Conservation (phyloP, 2,888 invertebrate genomes). For the Chouioia cunea region DNA sequence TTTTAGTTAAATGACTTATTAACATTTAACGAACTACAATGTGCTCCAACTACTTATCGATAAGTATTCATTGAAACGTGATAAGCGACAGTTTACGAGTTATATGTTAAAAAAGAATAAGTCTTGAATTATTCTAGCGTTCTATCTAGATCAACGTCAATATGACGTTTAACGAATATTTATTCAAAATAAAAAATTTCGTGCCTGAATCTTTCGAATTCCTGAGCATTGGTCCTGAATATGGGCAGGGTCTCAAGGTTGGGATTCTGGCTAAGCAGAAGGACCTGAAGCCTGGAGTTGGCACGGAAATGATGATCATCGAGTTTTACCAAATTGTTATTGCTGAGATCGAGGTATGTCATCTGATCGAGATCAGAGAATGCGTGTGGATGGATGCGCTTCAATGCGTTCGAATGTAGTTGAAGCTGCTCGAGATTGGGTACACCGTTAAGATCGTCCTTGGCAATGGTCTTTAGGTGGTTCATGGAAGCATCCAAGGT, state of each 20-base stretch:
- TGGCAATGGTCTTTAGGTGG: constrained; percentile 76
- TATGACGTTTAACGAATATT: too few relatives aligned
- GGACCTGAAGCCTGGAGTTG: constrained; percentile 78
- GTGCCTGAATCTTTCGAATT: constrained; percentile 61
- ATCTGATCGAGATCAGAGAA: constrained; percentile 77
- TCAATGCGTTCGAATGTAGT: constrained; percentile 78
- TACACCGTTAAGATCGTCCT: constrained; percentile 76
- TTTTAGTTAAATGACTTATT: too few relatives aligned
- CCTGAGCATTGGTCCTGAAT: constrained; percentile 73
- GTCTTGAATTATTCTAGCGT: too few relatives aligned
- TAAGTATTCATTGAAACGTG: too few relatives aligned
- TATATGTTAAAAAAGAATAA: too few relatives aligned
- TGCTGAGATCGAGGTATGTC: constrained; percentile 80
- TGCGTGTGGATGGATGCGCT: constrained; percentile 77
- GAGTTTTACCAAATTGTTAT: constrained; percentile 78
- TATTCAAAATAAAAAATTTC: too few relatives aligned
- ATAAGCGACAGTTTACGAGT: too few relatives aligned
- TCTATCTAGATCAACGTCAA: too few relatives aligned
- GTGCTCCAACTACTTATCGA: too few relatives aligned
- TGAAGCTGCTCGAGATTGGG: constrained; percentile 76
- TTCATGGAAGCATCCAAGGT: constrained; percentile 80
- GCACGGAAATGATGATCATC: constrained; percentile 78
- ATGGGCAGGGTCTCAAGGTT: constrained; percentile 77
- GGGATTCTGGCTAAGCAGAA: constrained; percentile 80
- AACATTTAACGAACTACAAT: too few relatives aligned